Percentiles rank a stretch among this genome's conserved stretches.
Evolutionary conservation across 2,113 vertebrate species (phyloP).

Genomic region (Onychostruthus taczanowskii): DNA sequence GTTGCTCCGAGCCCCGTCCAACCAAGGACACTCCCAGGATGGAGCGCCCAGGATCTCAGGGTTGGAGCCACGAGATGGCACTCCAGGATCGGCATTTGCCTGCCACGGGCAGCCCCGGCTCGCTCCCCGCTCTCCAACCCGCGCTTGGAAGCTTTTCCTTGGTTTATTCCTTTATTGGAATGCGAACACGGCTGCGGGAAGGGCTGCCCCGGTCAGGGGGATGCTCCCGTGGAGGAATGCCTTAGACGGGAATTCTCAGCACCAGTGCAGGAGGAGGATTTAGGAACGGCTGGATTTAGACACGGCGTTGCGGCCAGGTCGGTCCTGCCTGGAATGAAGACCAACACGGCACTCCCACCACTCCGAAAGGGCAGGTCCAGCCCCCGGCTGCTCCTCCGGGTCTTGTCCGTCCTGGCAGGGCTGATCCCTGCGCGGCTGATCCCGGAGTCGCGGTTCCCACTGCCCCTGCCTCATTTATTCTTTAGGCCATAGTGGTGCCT

Average conservation of each 20-base stretch:
- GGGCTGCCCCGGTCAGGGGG: neutral
- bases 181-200: accelerated
- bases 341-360: accelerated
- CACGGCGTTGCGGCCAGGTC: neutral
- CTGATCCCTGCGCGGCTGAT: neutral
- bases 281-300: neutral
- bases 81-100: neutral
- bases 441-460: accelerated
- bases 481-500: neutral
- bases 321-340: neutral
- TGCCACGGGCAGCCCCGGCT: accelerated
- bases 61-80: slow-evolving; percentile 18
- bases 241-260: neutral
- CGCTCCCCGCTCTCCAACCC: accelerated
- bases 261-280: neutral
- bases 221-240: neutral
- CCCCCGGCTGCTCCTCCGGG: neutral
- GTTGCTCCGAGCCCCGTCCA: accelerated
- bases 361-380: neutral
- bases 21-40: accelerated
- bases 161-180: neutral
- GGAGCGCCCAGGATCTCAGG: neutral
- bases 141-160: accelerated
- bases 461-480: neutral
- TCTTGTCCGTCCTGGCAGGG: neutral